Evolutionary conservation across 2,888 invertebrate species (phyloP), one percentile per base, ranked within the genome.

Genomic region (Dolichomitus sp.): DNA sequence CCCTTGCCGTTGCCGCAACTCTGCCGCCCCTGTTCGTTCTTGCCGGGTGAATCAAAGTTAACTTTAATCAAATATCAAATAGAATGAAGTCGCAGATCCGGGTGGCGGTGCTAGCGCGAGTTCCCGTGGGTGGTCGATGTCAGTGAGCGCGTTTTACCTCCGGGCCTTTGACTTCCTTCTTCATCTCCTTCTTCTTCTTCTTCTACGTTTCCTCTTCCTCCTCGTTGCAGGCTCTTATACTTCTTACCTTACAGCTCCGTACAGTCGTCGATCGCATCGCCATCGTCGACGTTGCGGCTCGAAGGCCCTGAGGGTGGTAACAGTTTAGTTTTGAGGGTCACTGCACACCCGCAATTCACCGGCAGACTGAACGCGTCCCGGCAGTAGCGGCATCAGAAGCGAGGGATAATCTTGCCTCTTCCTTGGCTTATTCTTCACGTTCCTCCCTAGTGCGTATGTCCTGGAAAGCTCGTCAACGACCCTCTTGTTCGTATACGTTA

Each of bases 41-140:
- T 59, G 80, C 74, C 73, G 80, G 66, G 73, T 82, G 85, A 89
- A 88, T 88, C 87, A 85, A 88, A 89, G 90, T 90, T 84, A 87
- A 88, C 87, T 90, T 90, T 90, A 91, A 91, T 91, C 90, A 90
- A 90, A 90, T 89, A 89, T 88, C 89, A 89, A 88, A 89, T 88
- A 85, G 87, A 88, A 86, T 85, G 75, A 87, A 89, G 80, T 86
- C 83, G 86, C 83, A 76, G 83, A 75, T 79, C 84, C 69, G 68
- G 73, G 69, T 76, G 48, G 69, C 30, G 45, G 72, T 19, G 72
- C 19, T 59, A 69, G 42, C 52, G 69, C 42, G 45, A 54, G 45
- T 63, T 72, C 66, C 74, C 78, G 33, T 17, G 72, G 73, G 69
- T 77, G 48, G 68, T 68, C 70, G 77, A 57, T 80, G 68, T 54